Evolutionary conservation across 2,113 vertebrate species (phyloP).

Genomic region (Psephotus haematonotus): DNA sequence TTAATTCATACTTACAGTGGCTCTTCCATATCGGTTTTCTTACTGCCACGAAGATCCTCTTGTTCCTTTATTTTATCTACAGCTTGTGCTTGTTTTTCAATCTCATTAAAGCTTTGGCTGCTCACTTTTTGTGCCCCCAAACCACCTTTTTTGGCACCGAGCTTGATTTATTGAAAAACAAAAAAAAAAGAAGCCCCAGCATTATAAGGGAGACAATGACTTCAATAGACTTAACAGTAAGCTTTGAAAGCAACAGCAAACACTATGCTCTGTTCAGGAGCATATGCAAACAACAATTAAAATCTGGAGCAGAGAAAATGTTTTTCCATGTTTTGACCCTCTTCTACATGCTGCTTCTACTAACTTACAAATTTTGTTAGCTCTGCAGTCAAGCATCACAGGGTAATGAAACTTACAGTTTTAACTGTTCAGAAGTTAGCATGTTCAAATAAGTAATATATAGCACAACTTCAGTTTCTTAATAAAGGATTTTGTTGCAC

Average conservation of each 20-base stretch:
- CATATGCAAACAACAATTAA: background rate
- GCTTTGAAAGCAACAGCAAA: background rate
- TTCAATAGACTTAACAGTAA: background rate
- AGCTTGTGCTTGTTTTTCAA: conserved; percentile 91
- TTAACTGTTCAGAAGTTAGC: background rate
- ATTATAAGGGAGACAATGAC: background rate
- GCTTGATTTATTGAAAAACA: conserved; percentile 67
- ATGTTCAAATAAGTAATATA: background rate
- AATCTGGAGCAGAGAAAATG: background rate
- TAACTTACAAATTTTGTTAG: background rate
- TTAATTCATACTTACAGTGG: conserved; percentile 76
- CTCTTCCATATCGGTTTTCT: conserved; percentile 70
- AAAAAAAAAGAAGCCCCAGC: background rate
- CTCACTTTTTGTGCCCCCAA: conserved; percentile 95
- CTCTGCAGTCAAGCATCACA: background rate
- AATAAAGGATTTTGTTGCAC: background rate
- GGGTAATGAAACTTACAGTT: background rate
- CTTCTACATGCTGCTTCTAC: background rate
- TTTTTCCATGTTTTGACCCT: background rate
- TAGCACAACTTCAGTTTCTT: background rate
- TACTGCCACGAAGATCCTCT: conserved; percentile 68
- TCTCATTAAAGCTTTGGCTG: conserved; percentile 84
- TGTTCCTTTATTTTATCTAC: conserved; percentile 83
- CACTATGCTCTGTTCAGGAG: background rate
- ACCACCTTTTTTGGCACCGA: conserved; percentile 87